Conservation (phyloP, 2,797 vertebrate species). For the Capromys pilorides region DNA sequence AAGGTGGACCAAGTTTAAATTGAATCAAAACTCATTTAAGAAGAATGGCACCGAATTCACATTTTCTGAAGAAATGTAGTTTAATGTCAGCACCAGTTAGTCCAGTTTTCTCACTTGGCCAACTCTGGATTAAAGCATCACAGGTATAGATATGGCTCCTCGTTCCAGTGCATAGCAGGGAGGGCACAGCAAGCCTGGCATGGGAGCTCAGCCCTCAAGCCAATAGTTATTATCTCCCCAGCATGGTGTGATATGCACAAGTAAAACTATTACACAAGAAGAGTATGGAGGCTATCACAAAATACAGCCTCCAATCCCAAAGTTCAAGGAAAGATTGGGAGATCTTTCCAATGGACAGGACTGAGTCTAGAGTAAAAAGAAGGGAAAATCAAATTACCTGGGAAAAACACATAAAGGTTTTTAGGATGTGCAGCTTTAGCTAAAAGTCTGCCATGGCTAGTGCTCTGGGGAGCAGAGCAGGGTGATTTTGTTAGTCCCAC, state of each 20-base stretch:
- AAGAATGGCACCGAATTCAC: neutral
- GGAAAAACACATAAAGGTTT: neutral
- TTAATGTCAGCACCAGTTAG: neutral
- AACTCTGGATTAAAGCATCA: neutral
- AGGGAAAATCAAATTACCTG: neutral
- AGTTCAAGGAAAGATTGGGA: neutral
- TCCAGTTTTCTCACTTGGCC: neutral
- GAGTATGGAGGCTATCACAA: neutral
- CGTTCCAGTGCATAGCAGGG: neutral
- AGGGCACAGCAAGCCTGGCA: neutral
- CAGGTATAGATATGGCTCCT: neutral
- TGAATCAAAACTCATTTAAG: neutral
- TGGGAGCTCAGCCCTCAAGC: neutral
- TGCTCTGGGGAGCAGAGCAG: neutral
- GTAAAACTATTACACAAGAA: neutral
- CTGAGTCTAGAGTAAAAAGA: neutral
- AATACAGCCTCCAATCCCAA: neutral
- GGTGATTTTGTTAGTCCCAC: neutral
- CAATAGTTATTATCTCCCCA: neutral
- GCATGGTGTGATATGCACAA: neutral
- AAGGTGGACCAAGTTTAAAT: neutral
- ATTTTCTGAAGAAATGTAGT: neutral
- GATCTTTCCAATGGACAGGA: neutral
- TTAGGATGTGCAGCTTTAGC: neutral
- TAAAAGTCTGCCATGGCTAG: neutral